phyloP scores from a whole-genome alignment of 2,113 vertebrate species.

The Emberiza fucata region DNA sequence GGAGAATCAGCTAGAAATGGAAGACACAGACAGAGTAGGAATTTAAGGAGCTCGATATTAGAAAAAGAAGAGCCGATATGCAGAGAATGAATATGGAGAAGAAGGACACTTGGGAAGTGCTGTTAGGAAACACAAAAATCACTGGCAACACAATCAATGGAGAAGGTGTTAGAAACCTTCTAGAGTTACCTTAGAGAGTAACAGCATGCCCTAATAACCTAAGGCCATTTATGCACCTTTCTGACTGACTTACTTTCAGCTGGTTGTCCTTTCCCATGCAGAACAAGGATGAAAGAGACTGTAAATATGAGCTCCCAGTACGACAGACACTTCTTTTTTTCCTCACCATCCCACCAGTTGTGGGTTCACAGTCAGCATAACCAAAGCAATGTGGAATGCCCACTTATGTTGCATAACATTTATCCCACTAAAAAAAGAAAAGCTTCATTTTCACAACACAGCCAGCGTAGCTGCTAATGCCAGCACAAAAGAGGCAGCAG shows the following conservation, averaged over 20 bases:
- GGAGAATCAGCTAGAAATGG: neutral
- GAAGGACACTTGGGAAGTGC: neutral
- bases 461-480: neutral
- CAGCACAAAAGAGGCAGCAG: neutral
- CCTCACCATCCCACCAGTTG: neutral
- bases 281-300: neutral
- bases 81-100: neutral
- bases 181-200: too few species aligned
- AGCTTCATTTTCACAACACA: neutral
- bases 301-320: neutral
- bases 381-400: neutral
- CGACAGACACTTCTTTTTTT: neutral
- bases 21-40: neutral
- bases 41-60: neutral
- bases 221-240: neutral
- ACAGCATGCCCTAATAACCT: neutral
- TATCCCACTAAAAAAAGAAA: neutral
- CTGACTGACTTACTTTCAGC: neutral
- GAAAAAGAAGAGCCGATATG: neutral
- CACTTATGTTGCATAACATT: neutral
- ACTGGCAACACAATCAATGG: neutral
- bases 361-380: neutral
- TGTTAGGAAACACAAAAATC: neutral
- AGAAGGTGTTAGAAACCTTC: neutral
- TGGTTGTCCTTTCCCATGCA: neutral